Evolutionary conservation across 2,113 vertebrate genomes (phyloP), one percentile per base, ranked within the genome.

Genomic region (Numida meleagris): DNA sequence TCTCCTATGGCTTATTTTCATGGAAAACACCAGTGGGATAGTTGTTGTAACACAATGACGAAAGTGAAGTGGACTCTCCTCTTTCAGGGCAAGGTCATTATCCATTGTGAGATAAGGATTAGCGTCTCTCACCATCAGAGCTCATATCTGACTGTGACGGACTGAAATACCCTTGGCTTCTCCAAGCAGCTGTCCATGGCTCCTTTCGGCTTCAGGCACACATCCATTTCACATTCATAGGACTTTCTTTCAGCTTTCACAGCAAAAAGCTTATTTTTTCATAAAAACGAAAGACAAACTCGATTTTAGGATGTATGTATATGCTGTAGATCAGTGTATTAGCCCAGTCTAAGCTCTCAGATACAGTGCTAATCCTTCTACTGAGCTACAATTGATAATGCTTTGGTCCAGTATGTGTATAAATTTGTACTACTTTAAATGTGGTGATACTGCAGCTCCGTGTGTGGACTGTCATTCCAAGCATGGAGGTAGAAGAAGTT

Each of bases 391-490:
- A 82, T 43, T 45, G n/a, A 36, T 70, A 80, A 90, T 86, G 7
- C 31, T 88, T 88, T 74, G 29, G 55, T 72, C 59, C 57, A 46
- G 14, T 9, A 7, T 38, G 7, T n/a, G 72, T 57, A n/a, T 42
- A 81, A 61, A 88, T 79, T 82, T 76, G 29, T 79, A 57, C 65
- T 93, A 12, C 75, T 86, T 91, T 63, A 86, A 93, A 67, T 46
- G 10, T 85, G 71, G 50, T 79, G 31, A 40, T 61, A 85, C 45
- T 75, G 40, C 63, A 91, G 14, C n/a, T 88, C 72, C 80, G 25
- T 83, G 45, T 77, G 55, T 0, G 3, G 68, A 71, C 50, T 88
- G 78, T 88, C 68, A 45, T 77, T 83, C 59, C 42, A 80, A 38
- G 63, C 42, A 55, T 51, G 73, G 65, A 86, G 59, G 67, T 48